Evolutionary conservation across 2,113 vertebrate species (phyloP).

Genomic region (Bettongia penicillata): DNA sequence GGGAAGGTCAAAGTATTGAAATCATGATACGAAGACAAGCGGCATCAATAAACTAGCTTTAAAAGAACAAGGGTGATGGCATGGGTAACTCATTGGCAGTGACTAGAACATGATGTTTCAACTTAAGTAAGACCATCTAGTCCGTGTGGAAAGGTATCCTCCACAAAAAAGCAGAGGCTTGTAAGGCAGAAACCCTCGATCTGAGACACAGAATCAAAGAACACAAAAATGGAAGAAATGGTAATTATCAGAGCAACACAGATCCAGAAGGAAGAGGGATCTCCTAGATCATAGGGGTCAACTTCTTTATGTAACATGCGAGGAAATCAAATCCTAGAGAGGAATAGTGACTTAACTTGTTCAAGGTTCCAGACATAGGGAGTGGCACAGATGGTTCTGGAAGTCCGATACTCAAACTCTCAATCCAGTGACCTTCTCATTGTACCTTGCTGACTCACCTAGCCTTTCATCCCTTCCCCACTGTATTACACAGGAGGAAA

Average conservation of each 20-base stretch:
- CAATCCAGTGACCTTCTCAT: neutral
- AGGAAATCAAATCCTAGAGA: constrained; percentile 37
- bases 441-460: neutral
- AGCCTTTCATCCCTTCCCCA: neutral
- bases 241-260: neutral
- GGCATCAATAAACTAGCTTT: neutral
- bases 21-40: neutral
- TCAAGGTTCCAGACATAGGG: constrained; percentile 17
- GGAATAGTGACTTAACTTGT: constrained; percentile 10
- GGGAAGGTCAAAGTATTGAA: neutral
- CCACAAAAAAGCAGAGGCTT: neutral
- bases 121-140: constrained; percentile 23
- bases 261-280: neutral
- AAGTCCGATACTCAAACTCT: neutral
- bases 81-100: neutral
- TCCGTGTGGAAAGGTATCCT: neutral
- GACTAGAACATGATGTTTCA: constrained; percentile 32
- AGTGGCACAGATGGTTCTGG: neutral
- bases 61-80: neutral
- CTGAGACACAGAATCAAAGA: neutral
- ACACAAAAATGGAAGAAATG: neutral
- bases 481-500: neutral
- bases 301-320: neutral
- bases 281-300: neutral
- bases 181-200: neutral